A percentile compares a stretch with the other conserved stretches of the same genome.
phyloP scores from a whole-genome alignment of 1,140 invertebrate species.

The Periplaneta americana region DNA sequence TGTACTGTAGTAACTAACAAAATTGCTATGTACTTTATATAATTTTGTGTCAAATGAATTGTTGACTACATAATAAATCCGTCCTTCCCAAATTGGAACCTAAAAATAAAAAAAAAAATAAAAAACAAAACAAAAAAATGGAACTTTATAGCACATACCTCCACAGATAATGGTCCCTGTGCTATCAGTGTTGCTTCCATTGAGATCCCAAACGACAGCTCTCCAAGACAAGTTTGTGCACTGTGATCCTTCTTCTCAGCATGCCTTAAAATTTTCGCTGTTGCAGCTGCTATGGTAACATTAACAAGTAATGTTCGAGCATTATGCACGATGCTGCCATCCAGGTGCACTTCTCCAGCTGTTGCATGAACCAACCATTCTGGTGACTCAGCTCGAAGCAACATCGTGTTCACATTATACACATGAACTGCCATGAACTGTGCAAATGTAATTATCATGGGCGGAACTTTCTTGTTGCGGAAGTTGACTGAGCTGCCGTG shows the following conservation, averaged over 20 bases:
- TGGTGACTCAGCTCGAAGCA: conserved; percentile 54
- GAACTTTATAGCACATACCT: conserved; percentile 58
- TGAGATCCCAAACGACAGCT: conserved; percentile 64
- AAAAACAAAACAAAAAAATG: too few relatives aligned
- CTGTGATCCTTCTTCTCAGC: conserved; percentile 12
- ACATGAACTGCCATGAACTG: conserved; percentile 86
- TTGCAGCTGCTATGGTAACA: conserved; percentile 25
- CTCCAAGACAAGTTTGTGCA: conserved; percentile 51
- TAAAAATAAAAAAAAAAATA: too few relatives aligned
- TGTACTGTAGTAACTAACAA: too few relatives aligned
- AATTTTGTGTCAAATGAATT: too few relatives aligned
- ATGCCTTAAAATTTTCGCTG: conserved; percentile 40
- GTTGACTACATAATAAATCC: too few relatives aligned
- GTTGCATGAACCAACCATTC: conserved; percentile 72
- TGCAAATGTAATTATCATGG: conserved; percentile 72
- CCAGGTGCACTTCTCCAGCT: conserved; percentile 67
- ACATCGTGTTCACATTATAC: conserved; percentile 68
- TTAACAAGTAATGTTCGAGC: conserved; percentile 64
- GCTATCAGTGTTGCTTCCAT: conserved; percentile 68
- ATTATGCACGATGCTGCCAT: conserved; percentile 67
- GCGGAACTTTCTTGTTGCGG: conserved; percentile 56
- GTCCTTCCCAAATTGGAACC: too few relatives aligned
- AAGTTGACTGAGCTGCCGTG: conserved; percentile 12
- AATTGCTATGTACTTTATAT: too few relatives aligned
- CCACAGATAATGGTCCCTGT: conserved; percentile 68